phyloP scores from a whole-genome alignment of 2,113 vertebrate species.

The Prochilodus magdalenae region DNA sequence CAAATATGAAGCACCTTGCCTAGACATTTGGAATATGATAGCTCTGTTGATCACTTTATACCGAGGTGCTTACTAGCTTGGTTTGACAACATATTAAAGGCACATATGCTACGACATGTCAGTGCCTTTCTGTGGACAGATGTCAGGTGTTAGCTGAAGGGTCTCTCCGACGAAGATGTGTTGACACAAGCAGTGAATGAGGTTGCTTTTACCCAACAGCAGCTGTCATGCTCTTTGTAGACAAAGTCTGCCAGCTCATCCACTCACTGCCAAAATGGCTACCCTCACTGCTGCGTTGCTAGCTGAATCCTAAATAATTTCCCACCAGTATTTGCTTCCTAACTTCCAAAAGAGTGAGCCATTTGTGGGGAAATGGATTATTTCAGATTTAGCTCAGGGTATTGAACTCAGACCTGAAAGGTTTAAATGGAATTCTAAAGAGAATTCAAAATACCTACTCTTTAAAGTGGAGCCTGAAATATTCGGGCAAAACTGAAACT shows the following conservation, averaged over 20 bases:
- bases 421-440: neutral
- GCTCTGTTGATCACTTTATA: conserved; percentile 18
- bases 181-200: conserved; percentile 37
- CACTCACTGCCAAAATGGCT: conserved; percentile 6
- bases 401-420: neutral
- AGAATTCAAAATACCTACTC: neutral
- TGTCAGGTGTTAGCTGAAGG: conserved; percentile 40
- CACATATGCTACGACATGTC: conserved; percentile 24
- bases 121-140: conserved; percentile 25
- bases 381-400: neutral
- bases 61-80: conserved; percentile 33
- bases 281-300: neutral
- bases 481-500: neutral
- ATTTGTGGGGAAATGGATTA: neutral
- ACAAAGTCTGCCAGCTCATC: conserved; percentile 24
- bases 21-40: conserved; percentile 9
- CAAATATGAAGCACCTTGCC: neutral
- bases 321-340: neutral
- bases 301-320: neutral
- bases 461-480: neutral
- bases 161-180: conserved; percentile 1
- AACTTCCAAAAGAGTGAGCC: neutral
- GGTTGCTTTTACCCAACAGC: conserved; percentile 11
- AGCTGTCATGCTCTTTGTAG: conserved; percentile 25
- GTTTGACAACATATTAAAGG: conserved; percentile 23